A percentile compares a stretch with the other conserved stretches of the same genome.
These are phyloP conservation scores for Cantharis rufa DNA, from an alignment of 2,888 invertebrate genomes.

Conservation along the genomic window DNA sequence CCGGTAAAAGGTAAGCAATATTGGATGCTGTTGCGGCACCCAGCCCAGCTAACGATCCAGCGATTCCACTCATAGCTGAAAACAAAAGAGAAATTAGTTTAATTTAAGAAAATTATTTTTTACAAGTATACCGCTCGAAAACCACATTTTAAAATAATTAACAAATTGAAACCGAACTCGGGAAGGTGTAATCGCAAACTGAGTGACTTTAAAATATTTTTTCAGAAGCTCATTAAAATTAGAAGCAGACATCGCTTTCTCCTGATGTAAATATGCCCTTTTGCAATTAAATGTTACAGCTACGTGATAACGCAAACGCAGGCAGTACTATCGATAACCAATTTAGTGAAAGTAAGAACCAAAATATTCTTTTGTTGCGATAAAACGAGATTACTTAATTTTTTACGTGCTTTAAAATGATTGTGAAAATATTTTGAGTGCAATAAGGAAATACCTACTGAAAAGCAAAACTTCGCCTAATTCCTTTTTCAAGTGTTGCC, in stretches of 20 bases:
- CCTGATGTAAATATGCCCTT: constrained; percentile 24
- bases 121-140: not conserved
- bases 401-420: not conserved
- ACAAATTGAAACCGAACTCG: not conserved
- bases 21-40: constrained; percentile 70
- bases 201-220: not conserved
- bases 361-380: not conserved
- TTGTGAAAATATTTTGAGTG: not conserved
- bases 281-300: not conserved
- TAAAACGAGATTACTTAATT: not conserved
- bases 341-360: not conserved
- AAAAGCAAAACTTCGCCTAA: not conserved
- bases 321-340: not conserved
- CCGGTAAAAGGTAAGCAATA: constrained; percentile 81
- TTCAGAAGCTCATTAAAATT: constrained; percentile 31
- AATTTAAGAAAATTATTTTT: not conserved
- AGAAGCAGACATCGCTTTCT: constrained; percentile 38
- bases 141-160: constrained; percentile 2
- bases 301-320: constrained; percentile 15
- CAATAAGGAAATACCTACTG: not conserved
- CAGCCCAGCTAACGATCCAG: constrained; percentile 69
- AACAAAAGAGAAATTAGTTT: constrained; percentile 5
- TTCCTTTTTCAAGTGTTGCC: not conserved
- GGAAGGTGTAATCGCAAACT: not conserved
- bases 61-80: constrained; percentile 67